Conservation (phyloP, 2,113 vertebrate species). For the Callipepla californica region DNA sequence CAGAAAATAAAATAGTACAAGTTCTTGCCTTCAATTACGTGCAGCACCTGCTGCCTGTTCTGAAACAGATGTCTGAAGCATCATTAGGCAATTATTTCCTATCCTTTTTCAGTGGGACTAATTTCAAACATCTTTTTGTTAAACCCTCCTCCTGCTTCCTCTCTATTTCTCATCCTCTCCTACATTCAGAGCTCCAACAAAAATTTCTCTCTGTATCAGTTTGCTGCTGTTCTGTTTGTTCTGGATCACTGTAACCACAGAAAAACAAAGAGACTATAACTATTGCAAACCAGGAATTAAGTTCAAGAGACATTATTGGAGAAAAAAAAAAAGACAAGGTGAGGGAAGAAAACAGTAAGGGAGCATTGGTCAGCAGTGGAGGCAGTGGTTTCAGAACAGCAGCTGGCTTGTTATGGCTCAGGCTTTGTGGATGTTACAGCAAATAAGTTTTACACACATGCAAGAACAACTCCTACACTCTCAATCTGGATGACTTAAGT, state of each 20-base stretch:
- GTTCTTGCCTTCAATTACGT: slow-evolving; percentile 36
- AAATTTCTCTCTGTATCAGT: not conserved
- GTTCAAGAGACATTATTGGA: not conserved
- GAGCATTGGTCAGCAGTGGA: not conserved
- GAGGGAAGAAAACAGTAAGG: not conserved
- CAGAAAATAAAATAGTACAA: slow-evolving; percentile 51
- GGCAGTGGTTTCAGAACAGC: not conserved
- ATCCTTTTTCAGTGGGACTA: not conserved
- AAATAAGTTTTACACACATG: not conserved
- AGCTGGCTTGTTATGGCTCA: not conserved
- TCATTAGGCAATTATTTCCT: slow-evolving; percentile 35
- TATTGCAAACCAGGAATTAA: not conserved
- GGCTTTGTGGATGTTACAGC: not conserved
- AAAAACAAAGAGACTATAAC: not conserved
- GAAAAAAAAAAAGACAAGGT: not conserved
- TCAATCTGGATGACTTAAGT: not conserved
- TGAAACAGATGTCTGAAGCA: slow-evolving; percentile 60
- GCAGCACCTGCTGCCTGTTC: slow-evolving; percentile 53
- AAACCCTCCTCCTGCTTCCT: slow-evolving; percentile 14
- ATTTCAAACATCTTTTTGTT: slow-evolving; percentile 27
- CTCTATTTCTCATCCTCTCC: slow-evolving; percentile 13
- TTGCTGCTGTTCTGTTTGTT: not conserved
- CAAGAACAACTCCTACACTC: not conserved
- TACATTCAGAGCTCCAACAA: not conserved
- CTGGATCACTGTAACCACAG: not conserved